Base-by-base conservation (phyloP, 1,140 invertebrate genomes). In the Cardiocondyla obscurior region DNA sequence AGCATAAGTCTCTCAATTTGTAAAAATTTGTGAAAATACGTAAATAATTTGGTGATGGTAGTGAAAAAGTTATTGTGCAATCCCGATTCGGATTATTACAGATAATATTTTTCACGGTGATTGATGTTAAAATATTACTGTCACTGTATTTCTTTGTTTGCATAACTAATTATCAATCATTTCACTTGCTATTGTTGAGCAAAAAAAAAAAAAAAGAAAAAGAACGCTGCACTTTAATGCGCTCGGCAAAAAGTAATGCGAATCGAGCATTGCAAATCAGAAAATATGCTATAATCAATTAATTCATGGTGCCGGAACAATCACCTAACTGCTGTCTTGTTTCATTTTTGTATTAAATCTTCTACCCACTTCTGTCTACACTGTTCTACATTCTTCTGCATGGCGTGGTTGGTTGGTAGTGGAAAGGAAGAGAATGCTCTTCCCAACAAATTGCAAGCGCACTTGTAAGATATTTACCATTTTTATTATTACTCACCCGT, bases 391-490 rank as follows among this genome's bases (percentile, higher is more conserved):
- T 95, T 95, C 94, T 94, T 93, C 95, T 95, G 95, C 95, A 95
- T 95, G 95, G 94, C 94, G 92, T 94, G 92, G 92, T 94, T 93
- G 92, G 93, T 94, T 95, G 94, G 94, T 95, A 96, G 95, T 95
- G 95, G 95, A 94, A 95, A 95, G 94, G 95, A 96, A 94, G 95
- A 96, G 94, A 96, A 95, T 96, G 95, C 95, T 95, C 95, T 96
- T 94, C 95, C 95, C 94, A 95, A 94, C 95, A 96, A 95, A 95
- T 95, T 96, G 93, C 95, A 95, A 95, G 94, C 94, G 94, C 95
- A 96, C 94, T 95, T 96, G 95, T 96, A 96, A 96, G 95, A 95
- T 93, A 94, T 94, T 94, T 95, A 92, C 88, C 84, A 93, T 93
- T 93, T 93, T 93, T 93, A 93, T 93, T 93, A 93, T 93, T 91